Evolutionary conservation across 2,113 vertebrate species (phyloP).

Genomic region (Tangachromis dhanisi): DNA sequence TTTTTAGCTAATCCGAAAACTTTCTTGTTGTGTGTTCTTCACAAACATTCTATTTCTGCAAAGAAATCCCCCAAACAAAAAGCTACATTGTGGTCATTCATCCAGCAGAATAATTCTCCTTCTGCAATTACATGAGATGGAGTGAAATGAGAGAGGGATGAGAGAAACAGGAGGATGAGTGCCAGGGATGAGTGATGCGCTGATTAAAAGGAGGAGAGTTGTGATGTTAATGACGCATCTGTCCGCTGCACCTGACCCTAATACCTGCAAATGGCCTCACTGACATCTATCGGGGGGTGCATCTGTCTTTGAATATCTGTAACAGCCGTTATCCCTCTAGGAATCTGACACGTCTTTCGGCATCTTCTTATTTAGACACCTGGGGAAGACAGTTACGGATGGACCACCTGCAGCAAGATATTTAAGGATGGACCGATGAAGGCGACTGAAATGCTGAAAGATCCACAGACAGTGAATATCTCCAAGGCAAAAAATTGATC

Average conservation of each 20-base stretch:
- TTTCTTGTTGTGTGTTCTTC: neutral
- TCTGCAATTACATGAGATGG: neutral
- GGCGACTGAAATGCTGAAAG: neutral
- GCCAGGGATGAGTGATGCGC: constrained; percentile 25
- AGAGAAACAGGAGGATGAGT: neutral
- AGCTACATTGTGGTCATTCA: neutral
- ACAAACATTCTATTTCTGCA: neutral
- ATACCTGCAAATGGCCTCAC: neutral
- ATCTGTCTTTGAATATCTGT: neutral
- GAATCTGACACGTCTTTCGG: constrained; percentile 39
- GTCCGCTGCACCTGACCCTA: constrained; percentile 35
- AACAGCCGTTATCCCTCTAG: neutral
- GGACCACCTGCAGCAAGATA: constrained; percentile 34
- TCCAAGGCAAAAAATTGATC: accelerated
- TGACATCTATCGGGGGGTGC: neutral
- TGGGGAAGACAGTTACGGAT: neutral
- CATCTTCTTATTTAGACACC: constrained; percentile 42
- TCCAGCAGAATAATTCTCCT: neutral
- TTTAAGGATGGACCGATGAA: neutral
- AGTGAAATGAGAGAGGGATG: constrained; percentile 15
- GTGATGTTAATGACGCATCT: constrained; percentile 1
- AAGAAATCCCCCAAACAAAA: neutral
- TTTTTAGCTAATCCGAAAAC: neutral
- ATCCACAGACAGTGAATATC: neutral
- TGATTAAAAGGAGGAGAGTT: constrained; percentile 18